phyloP scores from a whole-genome alignment of 2,888 invertebrate genomes.

The Cheilosia pagana region DNA sequence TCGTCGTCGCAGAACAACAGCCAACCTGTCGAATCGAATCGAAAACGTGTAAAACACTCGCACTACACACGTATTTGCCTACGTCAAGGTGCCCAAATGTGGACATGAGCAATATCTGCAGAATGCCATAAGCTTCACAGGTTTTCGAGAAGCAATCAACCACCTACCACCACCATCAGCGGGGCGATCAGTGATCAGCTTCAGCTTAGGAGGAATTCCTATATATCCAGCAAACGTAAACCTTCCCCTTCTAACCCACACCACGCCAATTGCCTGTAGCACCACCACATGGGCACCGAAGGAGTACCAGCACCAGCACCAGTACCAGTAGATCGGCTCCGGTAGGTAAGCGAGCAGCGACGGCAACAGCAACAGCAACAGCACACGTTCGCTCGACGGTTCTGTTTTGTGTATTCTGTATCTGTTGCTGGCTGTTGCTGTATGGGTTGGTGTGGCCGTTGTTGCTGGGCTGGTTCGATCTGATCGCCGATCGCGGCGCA shows the following conservation, averaged over 20 bases:
- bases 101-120: conserved; percentile 74
- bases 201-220: conserved; percentile 41
- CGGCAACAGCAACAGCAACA: conserved; percentile 8
- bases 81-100: conserved; percentile 72
- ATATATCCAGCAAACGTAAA: conserved; percentile 41
- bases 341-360: conserved; percentile 26
- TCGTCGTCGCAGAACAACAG: conserved; percentile 58
- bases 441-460: not conserved
- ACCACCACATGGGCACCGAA: conserved; percentile 32
- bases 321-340: not conserved
- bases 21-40: conserved; percentile 75
- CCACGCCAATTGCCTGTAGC: conserved; percentile 21
- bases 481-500: conserved; percentile 33
- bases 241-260: conserved; percentile 73
- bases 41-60: conserved; percentile 75
- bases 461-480: conserved; percentile 42
- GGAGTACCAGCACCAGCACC: conserved; percentile 9
- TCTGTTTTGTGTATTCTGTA: not conserved
- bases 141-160: conserved; percentile 62
- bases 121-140: conserved; percentile 72
- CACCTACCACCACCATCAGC: conserved; percentile 52
- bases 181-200: conserved; percentile 18
- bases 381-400: conserved; percentile 35
- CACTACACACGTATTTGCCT: conserved; percentile 73
- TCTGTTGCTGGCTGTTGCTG: not conserved